Conservation (phyloP, 2,113 vertebrate species). For the Oncorhynchus gorbuscha region DNA sequence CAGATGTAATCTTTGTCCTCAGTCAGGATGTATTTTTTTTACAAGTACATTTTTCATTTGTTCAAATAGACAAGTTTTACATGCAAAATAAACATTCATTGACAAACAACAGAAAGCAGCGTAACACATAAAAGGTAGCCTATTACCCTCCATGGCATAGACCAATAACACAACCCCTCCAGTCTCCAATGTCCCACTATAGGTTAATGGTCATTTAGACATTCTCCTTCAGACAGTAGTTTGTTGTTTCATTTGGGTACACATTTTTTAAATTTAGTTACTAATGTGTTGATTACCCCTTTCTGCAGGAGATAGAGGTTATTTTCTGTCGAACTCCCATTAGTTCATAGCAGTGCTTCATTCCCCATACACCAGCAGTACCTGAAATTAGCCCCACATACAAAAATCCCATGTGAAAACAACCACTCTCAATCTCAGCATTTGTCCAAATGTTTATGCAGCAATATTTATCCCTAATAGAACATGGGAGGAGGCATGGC, state of each 20-base stretch:
- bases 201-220: too few species aligned
- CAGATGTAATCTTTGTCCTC: background rate
- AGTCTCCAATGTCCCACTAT: too few species aligned
- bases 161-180: too few species aligned
- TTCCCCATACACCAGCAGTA: slow-evolving; percentile 53
- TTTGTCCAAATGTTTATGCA: slow-evolving; percentile 68
- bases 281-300: background rate
- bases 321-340: background rate
- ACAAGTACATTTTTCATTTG: background rate
- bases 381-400: slow-evolving; percentile 53
- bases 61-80: slow-evolving; percentile 2
- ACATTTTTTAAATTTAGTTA: slow-evolving; percentile 1
- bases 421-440: slow-evolving; percentile 51
- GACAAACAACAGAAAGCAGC: too few species aligned
- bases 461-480: slow-evolving; percentile 70
- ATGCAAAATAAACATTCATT: too few species aligned
- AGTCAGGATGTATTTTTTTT: background rate
- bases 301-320: background rate
- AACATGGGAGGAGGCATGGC: slow-evolving; percentile 51
- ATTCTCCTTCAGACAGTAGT: too few species aligned
- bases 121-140: too few species aligned
- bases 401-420: slow-evolving; percentile 29
- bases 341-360: slow-evolving; percentile 49
- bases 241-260: too few species aligned
- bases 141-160: too few species aligned